Base-by-base conservation (phyloP, 2,888 invertebrate genomes). In the Drosophila fulvimacula region DNA sequence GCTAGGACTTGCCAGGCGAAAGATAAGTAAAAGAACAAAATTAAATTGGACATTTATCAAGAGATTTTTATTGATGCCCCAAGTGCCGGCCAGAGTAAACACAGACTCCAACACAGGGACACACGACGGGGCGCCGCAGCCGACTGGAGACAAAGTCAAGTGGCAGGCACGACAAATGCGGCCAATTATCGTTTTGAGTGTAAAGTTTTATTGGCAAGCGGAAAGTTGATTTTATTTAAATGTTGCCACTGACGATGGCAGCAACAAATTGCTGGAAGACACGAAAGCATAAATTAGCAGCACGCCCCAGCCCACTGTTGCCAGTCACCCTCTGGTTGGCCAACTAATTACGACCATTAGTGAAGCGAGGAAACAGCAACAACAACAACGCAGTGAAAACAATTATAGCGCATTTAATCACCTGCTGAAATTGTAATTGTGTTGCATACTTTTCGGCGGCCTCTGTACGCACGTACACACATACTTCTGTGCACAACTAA, bases 371-470 rank as follows among this genome's bases (percentile, higher is more conserved):
- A 27, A 17, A 11, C 30, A 7, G n/a, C 65, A 82, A 72, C 79
- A 82, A 82, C 61, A 67, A 65, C 62, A 75, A 9, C 52, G 69
- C 52, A 81, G 75, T 81, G 82, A 85, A 90, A 91, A 90, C 90
- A 91, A 91, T 91, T 90, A 91, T 83, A 79, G 81, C 73, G 83
- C 88, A 90, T 91, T 91, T 91, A 91, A 91, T 91, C 90, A 91
- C 91, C 91, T 91, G 91, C 84, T 87, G 90, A 91, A 85, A 91
- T 84, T 90, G 88, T 90, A 91, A 91, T 91, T 91, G 89, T 86
- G 80, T 71, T 88, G 79, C 88, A 85, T 85, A 90, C 87, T 90
- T 84, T 82, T 62, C 59, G 65, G 66, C 53, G 34, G 65, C 38
- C 52, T 55, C 39, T 62, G 42, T 24, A 44, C 52, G 34, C 19